Base-by-base conservation (phyloP, 1,140 invertebrate genomes). In the Hirudo medicinalis region DNA sequence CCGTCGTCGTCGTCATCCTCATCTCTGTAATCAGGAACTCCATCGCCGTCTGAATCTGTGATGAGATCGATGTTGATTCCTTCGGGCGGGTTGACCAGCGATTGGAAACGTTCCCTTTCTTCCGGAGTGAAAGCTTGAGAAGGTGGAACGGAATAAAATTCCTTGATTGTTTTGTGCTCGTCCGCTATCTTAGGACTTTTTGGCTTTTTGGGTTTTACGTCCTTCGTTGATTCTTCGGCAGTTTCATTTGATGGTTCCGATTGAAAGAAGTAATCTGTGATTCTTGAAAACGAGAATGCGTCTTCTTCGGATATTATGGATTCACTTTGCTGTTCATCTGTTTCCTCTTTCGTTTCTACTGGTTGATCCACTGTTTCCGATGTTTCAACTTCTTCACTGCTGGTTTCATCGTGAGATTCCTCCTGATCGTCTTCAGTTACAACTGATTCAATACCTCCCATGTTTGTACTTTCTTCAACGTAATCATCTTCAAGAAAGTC, bases 1-100 rank as follows among this genome's bases (percentile, higher is more conserved):
- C 73, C 73, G 69, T 74, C 73, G 60, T 74, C 72, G 63, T 74
- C 73, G 70, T 74, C 70, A 20, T 71, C 70, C 15, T 71, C 70
- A 17, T 71, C 70, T 29, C n/a, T 29, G 53, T 54, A 71, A 32
- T 71, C 53, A 8, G 70, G 70, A 8, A 71, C 57, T 29, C 70
- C 70, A 36, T 71, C 70, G 19, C 70, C 70, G 57, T 71, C 70
- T 25, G 27, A 32, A 20, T 71, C 70, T n/a, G 72, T 72, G 25
- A 67, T 72, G 25, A 74, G 29, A 71, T 74, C 55, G 72, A 74
- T 66, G 53, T 73, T 22, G 36, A 68, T 68, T 36, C 25, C 25
- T 19, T 40, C 22, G 0, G 22, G 22, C 57, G 57, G 57, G 22
- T 22, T 63, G 57, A 15, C 57, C 29, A 63, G 20, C 4, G 22